Evolutionary conservation across 53 echinoderm and acorn worm species (phyloP), one percentile per base, ranked within the genome.

Genomic region (Hippasteria phrygiana): DNA sequence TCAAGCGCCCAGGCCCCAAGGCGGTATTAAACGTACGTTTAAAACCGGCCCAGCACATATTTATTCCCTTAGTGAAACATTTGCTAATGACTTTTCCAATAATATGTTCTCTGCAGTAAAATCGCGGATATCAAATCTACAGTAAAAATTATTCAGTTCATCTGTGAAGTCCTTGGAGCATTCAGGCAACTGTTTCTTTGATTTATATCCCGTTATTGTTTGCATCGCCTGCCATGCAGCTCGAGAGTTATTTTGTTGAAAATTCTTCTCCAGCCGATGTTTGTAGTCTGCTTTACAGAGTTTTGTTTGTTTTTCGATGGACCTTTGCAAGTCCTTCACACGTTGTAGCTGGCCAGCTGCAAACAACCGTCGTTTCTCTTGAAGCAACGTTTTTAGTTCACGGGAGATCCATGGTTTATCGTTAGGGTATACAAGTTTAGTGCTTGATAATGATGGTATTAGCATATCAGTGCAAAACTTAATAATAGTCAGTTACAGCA

Each of bases 401-500:
- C 41, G 71, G 31, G 71, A 81, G 39, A 89, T 79, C 92, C 90
- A 94, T 53, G 92, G 94, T 69, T 91, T 94, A 40, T 90, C 87
- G 80, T 94, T 84, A 33, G 91, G 89, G 80, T 89, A 94, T 22
- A 45, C 70, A 39, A 28, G 92, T 29, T 87, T 73, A n/a, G 69
- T 87, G 71, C 42, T 89, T 10, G 55, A 45, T 18, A n/a, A n/a
- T n/a, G n/a, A n/a, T 26, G 90, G 90, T 42, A 92, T 89, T 45
- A 62, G 78, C 33, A 90, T n/a, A 45, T 86, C 91, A 41, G 77
- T 34, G 47, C 94, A 94, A 59, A 94, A 91, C n/a, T 94, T 89
- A 13, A 93, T 78, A n/a, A 54, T 94, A 94, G 3, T 76, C 87
- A 41, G 91, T 79, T 33, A 81, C 65, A 48, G 32, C 51, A 24